Evolutionary conservation across 1,140 invertebrate genomes (phyloP).

Genomic region (Bombus terrestris): DNA sequence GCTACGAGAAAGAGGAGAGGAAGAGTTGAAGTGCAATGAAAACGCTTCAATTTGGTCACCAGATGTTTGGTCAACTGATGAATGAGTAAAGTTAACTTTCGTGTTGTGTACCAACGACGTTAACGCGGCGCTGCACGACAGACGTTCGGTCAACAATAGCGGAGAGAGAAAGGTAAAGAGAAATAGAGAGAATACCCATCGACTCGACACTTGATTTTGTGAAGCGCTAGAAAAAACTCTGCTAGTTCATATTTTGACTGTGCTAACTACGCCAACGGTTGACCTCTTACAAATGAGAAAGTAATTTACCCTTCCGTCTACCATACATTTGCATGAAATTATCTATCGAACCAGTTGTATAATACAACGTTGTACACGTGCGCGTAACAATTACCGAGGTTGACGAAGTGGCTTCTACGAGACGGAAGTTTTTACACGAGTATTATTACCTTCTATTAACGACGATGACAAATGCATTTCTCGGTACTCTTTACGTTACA

Average conservation of each 20-base stretch:
- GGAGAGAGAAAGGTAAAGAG: neutral
- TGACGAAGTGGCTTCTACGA: neutral
- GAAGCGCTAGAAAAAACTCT: neutral
- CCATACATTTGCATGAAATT: neutral
- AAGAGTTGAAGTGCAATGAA: neutral
- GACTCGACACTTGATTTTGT: neutral
- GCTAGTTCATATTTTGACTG: no score
- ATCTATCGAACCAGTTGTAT: neutral
- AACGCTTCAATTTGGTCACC: conserved; percentile 28
- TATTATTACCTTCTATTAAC: neutral
- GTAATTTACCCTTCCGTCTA: neutral
- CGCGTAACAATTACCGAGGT: neutral
- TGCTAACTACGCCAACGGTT: neutral
- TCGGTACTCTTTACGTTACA: neutral
- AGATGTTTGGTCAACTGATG: conserved; percentile 34
- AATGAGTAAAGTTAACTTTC: conserved; percentile 30
- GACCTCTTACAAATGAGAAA: neutral
- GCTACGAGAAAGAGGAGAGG: neutral
- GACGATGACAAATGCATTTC: neutral
- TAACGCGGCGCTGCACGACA: neutral
- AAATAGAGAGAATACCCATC: neutral
- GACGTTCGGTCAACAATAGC: conserved; percentile 10
- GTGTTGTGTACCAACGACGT: neutral
- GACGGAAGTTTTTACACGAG: neutral
- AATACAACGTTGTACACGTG: neutral